Conservation (phyloP, 2,888 invertebrate genomes). For the Drosophila prostipennis region DNA sequence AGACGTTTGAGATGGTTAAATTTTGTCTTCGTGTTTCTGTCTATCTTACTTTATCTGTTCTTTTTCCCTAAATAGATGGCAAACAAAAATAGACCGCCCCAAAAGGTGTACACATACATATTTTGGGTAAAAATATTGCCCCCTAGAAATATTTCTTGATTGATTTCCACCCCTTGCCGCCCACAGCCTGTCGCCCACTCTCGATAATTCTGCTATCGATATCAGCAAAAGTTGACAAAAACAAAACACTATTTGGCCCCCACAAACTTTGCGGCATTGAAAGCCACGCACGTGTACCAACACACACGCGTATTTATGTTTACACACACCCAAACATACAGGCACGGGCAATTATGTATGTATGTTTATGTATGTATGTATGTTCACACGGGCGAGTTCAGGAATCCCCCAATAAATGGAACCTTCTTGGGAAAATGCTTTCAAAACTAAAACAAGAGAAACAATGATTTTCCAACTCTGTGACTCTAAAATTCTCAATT, state of each 20-base stretch:
- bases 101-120: constrained; percentile 2
- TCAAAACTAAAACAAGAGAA: neutral
- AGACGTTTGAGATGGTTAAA: neutral
- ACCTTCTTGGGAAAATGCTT: neutral
- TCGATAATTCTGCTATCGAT: constrained; percentile 12
- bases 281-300: constrained; percentile 34
- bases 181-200: neutral
- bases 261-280: constrained; percentile 38
- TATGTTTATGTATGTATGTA: constrained; percentile 15
- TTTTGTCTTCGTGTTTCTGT: constrained; percentile 1
- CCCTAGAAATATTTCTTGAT: constrained; percentile 10
- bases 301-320: constrained; percentile 14
- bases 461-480: no score
- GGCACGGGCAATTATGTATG: constrained; percentile 2
- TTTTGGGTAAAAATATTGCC: constrained; percentile 10
- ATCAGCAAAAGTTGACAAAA: constrained; percentile 29
- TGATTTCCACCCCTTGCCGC: constrained; percentile 5
- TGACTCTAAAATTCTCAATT: no score
- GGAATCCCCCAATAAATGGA: neutral
- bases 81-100: constrained; percentile 26
- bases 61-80: constrained; percentile 2
- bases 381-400: constrained; percentile 14
- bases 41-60: neutral
- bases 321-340: constrained; percentile 12
- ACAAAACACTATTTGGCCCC: constrained; percentile 23